Conservation (phyloP, 2,888 invertebrate genomes). For the Malthinus flaveolus region DNA sequence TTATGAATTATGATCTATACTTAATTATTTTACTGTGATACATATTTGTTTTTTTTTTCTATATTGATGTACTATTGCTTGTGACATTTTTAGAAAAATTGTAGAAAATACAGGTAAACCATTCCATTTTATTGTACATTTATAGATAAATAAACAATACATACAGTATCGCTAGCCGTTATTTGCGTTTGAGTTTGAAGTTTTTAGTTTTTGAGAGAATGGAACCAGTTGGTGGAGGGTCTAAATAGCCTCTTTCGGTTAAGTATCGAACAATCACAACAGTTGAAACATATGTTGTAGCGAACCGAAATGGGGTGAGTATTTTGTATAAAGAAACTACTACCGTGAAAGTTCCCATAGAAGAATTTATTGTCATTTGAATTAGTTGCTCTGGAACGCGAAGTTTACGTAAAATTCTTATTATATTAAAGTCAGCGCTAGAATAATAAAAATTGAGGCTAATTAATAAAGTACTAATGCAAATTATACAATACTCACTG, state of each 20-base stretch:
- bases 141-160: conserved; percentile 8
- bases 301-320: conserved; percentile 10
- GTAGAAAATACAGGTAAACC: neutral
- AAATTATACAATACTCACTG: neutral
- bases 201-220: too few relatives aligned
- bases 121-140: conserved; percentile 19
- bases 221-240: too few relatives aligned
- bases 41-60: conserved; percentile 6
- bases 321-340: conserved; percentile 14
- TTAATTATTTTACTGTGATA: neutral
- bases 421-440: conserved; percentile 3
- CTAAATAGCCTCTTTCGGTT: neutral
- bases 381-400: neutral
- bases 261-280: neutral
- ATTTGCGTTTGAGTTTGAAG: neutral
- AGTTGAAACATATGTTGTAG: conserved; percentile 5
- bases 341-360: conserved; percentile 11
- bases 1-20: too few relatives aligned
- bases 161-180: neutral
- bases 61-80: neutral
- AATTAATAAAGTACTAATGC: neutral
- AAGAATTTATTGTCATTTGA: conserved; percentile 2
- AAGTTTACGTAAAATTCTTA: neutral
- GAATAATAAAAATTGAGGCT: neutral
- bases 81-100: neutral